These are phyloP conservation scores for Morus bassanus DNA, from an alignment of 2,797 vertebrate genomes.

Conservation along the genomic window DNA sequence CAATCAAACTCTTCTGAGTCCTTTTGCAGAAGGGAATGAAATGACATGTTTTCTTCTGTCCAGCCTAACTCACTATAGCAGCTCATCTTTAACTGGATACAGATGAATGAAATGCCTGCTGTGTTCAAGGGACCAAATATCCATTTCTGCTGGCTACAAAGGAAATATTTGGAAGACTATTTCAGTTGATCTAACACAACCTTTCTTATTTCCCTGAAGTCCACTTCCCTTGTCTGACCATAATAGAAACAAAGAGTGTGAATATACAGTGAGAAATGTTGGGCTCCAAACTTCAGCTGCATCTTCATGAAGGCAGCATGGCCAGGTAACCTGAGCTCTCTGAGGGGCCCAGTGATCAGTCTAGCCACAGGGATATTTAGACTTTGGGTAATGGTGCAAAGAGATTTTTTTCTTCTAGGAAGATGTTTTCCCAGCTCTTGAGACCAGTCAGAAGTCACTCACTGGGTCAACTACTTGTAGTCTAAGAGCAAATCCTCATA, in stretches of 20 bases:
- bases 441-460: slow-evolving; percentile 4
- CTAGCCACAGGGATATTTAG: not conserved
- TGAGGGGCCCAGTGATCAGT: not conserved
- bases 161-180: not conserved
- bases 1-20: not conserved
- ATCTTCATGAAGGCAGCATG: not conserved
- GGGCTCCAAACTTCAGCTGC: not conserved
- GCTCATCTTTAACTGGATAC: not conserved
- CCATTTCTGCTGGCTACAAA: not conserved
- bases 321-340: not conserved
- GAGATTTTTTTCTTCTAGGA: not conserved
- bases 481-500: slow-evolving; percentile 24
- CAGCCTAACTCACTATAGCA: not conserved
- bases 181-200: not conserved
- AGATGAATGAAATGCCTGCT: not conserved
- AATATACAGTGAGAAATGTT: not conserved
- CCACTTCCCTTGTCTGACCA: not conserved
- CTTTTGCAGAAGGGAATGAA: not conserved
- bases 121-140: not conserved
- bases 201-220: not conserved
- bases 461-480: not conserved
- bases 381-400: not conserved
- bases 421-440: slow-evolving; percentile 15
- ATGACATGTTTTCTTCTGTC: not conserved
- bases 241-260: not conserved